A percentile compares a stretch with the other conserved stretches of the same genome.
Evolutionary conservation across 2,113 vertebrate genomes (phyloP).

Genomic region (Myotis yumanensis): DNA sequence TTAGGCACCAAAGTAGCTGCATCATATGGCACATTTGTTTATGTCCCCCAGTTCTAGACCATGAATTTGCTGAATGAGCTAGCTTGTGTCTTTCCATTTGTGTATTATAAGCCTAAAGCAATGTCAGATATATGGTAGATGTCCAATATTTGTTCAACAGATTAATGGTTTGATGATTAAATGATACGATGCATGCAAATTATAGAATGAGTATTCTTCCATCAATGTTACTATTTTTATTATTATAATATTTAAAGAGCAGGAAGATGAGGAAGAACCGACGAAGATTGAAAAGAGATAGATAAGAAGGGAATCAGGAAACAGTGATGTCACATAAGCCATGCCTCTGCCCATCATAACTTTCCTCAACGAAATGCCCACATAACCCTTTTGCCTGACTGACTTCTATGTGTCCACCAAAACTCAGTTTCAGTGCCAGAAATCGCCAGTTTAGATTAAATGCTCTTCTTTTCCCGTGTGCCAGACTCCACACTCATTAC

Average conservation of each 20-base stretch:
- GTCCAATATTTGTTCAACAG: constrained; percentile 9
- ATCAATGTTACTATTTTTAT: neutral
- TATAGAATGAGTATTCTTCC: neutral
- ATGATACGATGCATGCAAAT: neutral
- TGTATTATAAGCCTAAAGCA: constrained; percentile 2
- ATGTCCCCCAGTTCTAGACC: neutral
- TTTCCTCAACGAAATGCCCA: neutral
- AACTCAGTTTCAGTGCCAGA: neutral
- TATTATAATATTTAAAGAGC: neutral
- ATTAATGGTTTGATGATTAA: constrained; percentile 2
- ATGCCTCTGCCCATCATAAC: neutral
- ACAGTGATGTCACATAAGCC: neutral
- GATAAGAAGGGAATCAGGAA: neutral
- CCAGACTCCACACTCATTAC: neutral
- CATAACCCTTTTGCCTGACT: neutral
- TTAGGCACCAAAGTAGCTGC: neutral
- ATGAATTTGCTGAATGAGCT: neutral
- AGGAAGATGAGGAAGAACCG: neutral
- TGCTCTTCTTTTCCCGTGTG: neutral
- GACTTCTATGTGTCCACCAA: neutral
- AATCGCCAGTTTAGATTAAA: neutral
- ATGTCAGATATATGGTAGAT: neutral
- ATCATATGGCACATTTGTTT: neutral
- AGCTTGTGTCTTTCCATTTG: neutral
- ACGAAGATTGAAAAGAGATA: neutral